A percentile compares a stretch with the other conserved stretches of the same genome.
phyloP scores from a whole-genome alignment of 1,140 invertebrate genomes.

The Hyphantria cunea region DNA sequence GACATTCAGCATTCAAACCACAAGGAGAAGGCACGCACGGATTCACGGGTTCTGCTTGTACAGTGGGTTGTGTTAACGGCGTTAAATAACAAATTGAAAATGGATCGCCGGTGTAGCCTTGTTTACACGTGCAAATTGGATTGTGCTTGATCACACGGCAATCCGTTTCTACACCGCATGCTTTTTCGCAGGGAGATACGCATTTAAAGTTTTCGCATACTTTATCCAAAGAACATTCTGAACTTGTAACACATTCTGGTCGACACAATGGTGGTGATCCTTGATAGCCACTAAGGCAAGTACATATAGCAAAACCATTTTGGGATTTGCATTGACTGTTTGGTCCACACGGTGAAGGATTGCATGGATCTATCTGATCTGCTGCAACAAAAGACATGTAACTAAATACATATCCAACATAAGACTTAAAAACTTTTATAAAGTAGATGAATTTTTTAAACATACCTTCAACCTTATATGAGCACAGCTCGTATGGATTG shows the following conservation, averaged over 20 bases:
- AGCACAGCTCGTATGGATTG: slow-evolving; percentile 86
- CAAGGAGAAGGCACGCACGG: slow-evolving; percentile 91
- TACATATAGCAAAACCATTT: slow-evolving; percentile 82
- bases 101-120: slow-evolving; percentile 87
- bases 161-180: slow-evolving; percentile 83
- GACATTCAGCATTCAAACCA: slow-evolving; percentile 91
- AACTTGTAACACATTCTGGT: slow-evolving; percentile 85
- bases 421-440: too few relatives aligned
- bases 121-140: slow-evolving; percentile 88
- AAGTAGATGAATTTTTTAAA: slow-evolving; percentile 2
- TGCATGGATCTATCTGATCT: slow-evolving; percentile 59
- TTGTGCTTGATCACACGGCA: slow-evolving; percentile 88
- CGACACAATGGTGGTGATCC: slow-evolving; percentile 86
- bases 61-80: slow-evolving; percentile 44
- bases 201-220: slow-evolving; percentile 87
- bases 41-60: slow-evolving; percentile 64
- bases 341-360: slow-evolving; percentile 83
- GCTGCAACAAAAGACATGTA: slow-evolving; percentile 43
- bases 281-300: slow-evolving; percentile 84
- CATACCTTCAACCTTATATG: slow-evolving; percentile 82
- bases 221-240: slow-evolving; percentile 84
- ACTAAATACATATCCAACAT: slow-evolving; percentile 20
- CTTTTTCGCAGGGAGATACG: slow-evolving; percentile 85
- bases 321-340: slow-evolving; percentile 83
- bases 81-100: slow-evolving; percentile 83